phyloP scores from a whole-genome alignment of 2,888 invertebrate species.

The Netelia melanura region DNA sequence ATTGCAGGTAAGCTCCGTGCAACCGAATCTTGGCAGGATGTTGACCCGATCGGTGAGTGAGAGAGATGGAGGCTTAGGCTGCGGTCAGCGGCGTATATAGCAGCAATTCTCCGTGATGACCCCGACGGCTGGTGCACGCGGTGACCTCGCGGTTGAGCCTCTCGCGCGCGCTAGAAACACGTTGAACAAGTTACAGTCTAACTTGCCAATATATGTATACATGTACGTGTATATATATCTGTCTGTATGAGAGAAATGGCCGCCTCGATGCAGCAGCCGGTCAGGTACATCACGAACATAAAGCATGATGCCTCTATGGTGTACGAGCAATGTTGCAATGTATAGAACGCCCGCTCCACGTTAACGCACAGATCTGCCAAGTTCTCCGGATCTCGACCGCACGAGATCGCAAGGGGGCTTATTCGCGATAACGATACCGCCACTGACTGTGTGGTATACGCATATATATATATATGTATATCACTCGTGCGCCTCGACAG shows the following conservation, averaged over 20 bases:
- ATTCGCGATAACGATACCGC: constrained; percentile 67
- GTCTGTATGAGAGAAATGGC: constrained; percentile 39
- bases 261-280: constrained; percentile 41
- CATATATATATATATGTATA: constrained; percentile 26
- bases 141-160: constrained; percentile 77
- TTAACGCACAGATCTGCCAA: constrained; percentile 64
- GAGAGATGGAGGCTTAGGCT: constrained; percentile 38
- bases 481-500: constrained; percentile 28
- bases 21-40: constrained; percentile 77
- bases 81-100: constrained; percentile 54
- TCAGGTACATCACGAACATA: constrained; percentile 56
- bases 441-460: constrained; percentile 7
- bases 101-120: constrained; percentile 77
- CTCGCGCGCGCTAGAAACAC: constrained; percentile 75
- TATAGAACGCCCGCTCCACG: constrained; percentile 56
- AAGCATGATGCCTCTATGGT: constrained; percentile 46
- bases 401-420: constrained; percentile 59
- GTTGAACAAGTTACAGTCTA: constrained; percentile 79
- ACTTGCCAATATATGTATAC: constrained; percentile 41
- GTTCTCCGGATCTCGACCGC: constrained; percentile 59
- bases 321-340: constrained; percentile 29
- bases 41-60: constrained; percentile 74
- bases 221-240: neutral
- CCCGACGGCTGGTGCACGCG: constrained; percentile 76
- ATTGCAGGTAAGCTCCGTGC: constrained; percentile 51